Evolutionary conservation across 2,113 vertebrate genomes (phyloP).

Genomic region (Equus przewalskii): DNA sequence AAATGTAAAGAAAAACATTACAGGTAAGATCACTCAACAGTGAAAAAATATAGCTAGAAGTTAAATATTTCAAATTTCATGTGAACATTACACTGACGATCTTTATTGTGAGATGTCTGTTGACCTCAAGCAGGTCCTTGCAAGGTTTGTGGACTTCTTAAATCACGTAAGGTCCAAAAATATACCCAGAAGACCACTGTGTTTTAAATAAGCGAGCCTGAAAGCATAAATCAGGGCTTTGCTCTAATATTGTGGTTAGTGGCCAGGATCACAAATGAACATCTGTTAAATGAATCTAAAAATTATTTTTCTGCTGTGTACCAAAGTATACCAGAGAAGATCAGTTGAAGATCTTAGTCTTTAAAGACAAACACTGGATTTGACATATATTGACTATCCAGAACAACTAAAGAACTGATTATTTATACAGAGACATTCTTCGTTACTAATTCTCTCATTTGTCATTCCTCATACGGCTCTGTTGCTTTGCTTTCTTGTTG

Average conservation of each 20-base stretch:
- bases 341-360: neutral
- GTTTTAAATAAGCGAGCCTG: neutral
- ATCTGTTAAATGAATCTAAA: conserved; percentile 48
- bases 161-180: neutral
- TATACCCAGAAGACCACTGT: neutral
- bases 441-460: neutral
- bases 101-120: neutral
- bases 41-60: neutral
- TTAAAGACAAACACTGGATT: neutral
- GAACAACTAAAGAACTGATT: neutral
- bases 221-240: neutral
- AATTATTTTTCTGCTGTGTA: neutral
- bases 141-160: neutral
- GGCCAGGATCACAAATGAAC: neutral
- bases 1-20: neutral
- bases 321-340: neutral
- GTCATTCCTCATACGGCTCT: conserved; percentile 50
- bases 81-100: neutral
- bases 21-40: neutral
- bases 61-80: neutral
- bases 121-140: neutral
- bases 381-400: neutral
- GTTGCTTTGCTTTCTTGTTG: neutral
- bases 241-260: neutral
- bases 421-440: conserved; percentile 47